Conservation (phyloP, 2,888 invertebrate genomes). For the Esperia sulphurella region DNA sequence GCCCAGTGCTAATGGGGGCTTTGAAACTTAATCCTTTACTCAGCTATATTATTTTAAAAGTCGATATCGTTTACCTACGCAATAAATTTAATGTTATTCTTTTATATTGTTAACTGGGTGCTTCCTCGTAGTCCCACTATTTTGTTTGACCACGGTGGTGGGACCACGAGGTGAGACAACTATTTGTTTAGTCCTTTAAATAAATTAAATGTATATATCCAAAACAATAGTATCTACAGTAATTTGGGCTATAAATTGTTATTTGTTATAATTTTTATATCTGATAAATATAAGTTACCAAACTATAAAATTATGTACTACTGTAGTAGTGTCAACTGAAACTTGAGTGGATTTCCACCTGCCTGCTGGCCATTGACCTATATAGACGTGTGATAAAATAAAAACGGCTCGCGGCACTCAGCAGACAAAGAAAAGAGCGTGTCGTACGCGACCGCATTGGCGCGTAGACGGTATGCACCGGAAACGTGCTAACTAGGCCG, state of each 20-base stretch:
- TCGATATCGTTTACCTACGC: slow-evolving; percentile 6
- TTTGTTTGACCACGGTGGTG: no score
- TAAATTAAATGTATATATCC: no score
- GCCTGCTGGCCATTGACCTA: background rate
- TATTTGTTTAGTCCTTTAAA: no score
- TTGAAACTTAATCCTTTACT: slow-evolving; percentile 44
- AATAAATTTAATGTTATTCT: background rate
- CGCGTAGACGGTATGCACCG: slow-evolving; percentile 46
- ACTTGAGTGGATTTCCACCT: no score
- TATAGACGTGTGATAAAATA: background rate
- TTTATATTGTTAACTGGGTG: no score
- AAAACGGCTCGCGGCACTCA: background rate
- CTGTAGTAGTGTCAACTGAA: background rate
- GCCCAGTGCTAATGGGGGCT: slow-evolving; percentile 38
- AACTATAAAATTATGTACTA: background rate
- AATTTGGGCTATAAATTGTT: no score
- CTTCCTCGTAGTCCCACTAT: no score
- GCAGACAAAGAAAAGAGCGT: slow-evolving; percentile 16
- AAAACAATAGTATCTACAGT: no score
- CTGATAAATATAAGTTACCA: no score
- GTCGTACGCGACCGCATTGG: slow-evolving; percentile 38
- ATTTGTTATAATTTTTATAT: no score
- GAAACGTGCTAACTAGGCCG: slow-evolving; percentile 41
- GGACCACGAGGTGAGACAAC: no score
- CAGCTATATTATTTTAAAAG: slow-evolving; percentile 23